Evolutionary conservation across 2,113 vertebrate genomes (phyloP), one percentile per base, ranked within the genome.

Genomic region (Corythornis cristatus): DNA sequence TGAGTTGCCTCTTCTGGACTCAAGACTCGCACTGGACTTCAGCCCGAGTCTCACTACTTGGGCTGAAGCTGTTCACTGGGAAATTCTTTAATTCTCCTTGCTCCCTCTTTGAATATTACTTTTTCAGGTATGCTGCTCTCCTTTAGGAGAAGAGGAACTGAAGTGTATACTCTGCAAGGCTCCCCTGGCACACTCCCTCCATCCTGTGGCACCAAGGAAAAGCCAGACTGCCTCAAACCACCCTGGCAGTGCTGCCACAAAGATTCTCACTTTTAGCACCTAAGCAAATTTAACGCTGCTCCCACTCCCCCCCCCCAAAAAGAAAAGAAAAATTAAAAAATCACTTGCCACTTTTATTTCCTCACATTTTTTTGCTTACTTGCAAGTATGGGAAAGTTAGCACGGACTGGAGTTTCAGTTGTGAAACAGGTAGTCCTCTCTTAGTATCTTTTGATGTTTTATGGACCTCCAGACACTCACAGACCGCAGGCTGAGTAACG

Each of bases 371-470:
- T 64, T 70, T 62, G 9, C 66, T 82, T 72, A 53, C 21, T 89
- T 79, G 66, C 18, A 70, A 89, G 66, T 42, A 84, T 79, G 54
- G 19, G 67, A 93, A 85, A 13, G 61, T 83, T 22, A 85, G 54
- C 62, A 46, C 5, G 21, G 66, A 28, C 35, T 65, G 77, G 29
- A 68, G 50, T 79, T 85, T 72, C 88, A 85, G 64, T 80, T 93
- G 82, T 83, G 50, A 93, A 89, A 87, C 37, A 37, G 61, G 42
- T 11, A 88, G 64, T 51, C 42, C 72, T 80, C 82, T 95, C 62
- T 42, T 65, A 83, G 0, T 17, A 57, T 76, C 93, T 93, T 95
- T 89, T 86, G 71, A 94, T 80, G 93, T 91, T 93, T 95, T 89
- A 76, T 73, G 87, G 91, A 73, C 75, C 71, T 86, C 75, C 73